Percentiles rank a stretch among this genome's conserved stretches.
phyloP scores from a whole-genome alignment of 2,113 vertebrate species.

The Hylia prasina region DNA sequence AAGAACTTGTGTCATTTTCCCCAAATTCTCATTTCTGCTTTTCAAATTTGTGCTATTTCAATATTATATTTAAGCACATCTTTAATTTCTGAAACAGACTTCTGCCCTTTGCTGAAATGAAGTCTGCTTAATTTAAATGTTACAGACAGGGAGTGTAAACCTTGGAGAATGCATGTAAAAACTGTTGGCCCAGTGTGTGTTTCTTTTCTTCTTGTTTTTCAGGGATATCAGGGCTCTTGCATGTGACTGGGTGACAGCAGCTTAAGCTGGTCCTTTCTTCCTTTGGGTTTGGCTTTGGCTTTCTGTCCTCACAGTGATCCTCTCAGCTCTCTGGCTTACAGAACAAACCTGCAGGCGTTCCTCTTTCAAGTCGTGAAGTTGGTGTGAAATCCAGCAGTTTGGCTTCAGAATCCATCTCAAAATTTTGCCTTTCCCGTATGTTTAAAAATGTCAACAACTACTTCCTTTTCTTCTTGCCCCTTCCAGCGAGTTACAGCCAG shows the following conservation, averaged over 20 bases:
- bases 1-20: background rate
- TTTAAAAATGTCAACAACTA: background rate
- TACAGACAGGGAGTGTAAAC: background rate
- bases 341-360: background rate
- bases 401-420: background rate
- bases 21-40: background rate
- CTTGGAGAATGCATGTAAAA: background rate
- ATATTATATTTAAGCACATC: background rate
- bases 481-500: conserved; percentile 67
- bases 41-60: background rate
- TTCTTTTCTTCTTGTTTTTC: background rate
- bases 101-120: background rate
- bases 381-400: background rate
- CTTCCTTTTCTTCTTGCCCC: background rate
- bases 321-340: background rate
- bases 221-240: background rate
- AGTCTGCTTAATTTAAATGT: background rate
- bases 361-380: background rate
- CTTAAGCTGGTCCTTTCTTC: background rate
- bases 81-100: background rate
- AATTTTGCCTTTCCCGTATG: background rate
- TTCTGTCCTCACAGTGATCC: background rate
- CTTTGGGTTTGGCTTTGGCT: background rate
- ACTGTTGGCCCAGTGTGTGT: background rate
- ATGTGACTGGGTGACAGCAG: background rate